Conservation (phyloP, 2,797 vertebrate species). For the Acanthurus lineatus region DNA sequence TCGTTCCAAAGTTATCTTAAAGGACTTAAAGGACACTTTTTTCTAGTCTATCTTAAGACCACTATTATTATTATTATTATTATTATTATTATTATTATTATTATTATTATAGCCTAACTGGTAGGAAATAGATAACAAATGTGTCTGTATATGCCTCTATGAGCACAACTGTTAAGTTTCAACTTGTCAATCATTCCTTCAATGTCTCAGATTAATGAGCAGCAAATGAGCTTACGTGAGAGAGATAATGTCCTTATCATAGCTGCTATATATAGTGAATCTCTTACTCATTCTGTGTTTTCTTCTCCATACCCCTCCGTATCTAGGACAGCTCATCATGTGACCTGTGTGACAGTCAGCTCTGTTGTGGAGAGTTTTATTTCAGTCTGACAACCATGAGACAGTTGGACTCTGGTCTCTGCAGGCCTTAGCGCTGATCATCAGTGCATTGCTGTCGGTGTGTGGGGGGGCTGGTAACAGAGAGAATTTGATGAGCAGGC, state of each 20-base stretch:
- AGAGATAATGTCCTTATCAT: conserved; percentile 70
- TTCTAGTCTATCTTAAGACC: too few relatives aligned
- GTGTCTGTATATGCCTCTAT: neutral
- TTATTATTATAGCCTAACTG: neutral
- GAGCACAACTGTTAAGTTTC: conserved; percentile 14
- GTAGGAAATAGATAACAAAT: neutral
- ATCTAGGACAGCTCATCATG: conserved; percentile 63
- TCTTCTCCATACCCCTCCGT: conserved; percentile 43
- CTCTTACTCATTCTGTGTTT: conserved; percentile 58
- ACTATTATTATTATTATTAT: too few relatives aligned
- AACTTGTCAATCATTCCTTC: conserved; percentile 58
- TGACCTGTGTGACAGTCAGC: conserved; percentile 57
- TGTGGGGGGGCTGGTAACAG: conserved; percentile 35
- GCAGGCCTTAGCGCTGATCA: conserved; percentile 39
- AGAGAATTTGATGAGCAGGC: conserved; percentile 81
- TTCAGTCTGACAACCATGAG: conserved; percentile 53
- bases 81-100: neutral
- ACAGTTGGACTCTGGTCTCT: conserved; percentile 36
- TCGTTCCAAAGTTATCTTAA: too few relatives aligned
- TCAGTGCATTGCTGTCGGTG: conserved; percentile 46
- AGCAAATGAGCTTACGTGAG: conserved; percentile 72
- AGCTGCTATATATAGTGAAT: conserved; percentile 66
- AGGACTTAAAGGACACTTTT: too few relatives aligned
- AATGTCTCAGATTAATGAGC: conserved; percentile 66
- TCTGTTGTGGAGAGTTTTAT: conserved; percentile 53